Evolutionary conservation across 2,888 invertebrate species (phyloP), one percentile per base, ranked within the genome.

Genomic region (Schrankia costaestrigalis): DNA sequence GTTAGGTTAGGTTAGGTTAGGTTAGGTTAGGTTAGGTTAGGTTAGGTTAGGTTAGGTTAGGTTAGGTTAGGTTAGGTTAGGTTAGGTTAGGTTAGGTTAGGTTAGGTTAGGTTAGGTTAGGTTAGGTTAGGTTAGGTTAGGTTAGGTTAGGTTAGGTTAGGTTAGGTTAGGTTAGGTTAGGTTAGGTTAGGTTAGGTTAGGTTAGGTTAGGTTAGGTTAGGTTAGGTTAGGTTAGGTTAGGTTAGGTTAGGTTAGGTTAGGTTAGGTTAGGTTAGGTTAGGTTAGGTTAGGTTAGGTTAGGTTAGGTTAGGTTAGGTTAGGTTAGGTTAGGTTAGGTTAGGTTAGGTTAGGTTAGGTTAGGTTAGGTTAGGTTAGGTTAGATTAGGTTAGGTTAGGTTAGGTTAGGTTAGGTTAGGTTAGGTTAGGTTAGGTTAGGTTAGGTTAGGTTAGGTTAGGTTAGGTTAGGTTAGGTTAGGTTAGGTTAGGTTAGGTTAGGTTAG

Each of bases 251-350:
- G 31, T 30, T 36, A 31, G 35, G 30, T 30, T 33, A 31, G 26
- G 33, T 30, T 35, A 35, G 30, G 30, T 30, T 34, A 34, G 31
- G 30, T 34, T 31, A 39, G 32, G 34, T 30, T 30, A 34, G 33
- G 39, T 30, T 32, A 32, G 35, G 35, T 32, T 36, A 41, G 43
- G 43, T 39, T 39, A 43, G 43, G 43, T 38, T 38, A 43, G 43
- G 43, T 39, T 39, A 43, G 42, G 43, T 39, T 39, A 43, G 43
- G 43, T 42, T 42, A 42, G 42, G 42, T 42, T 42, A 42, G 42
- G 42, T 42, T 42, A 44, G 44, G 44, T 44, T 44, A 44, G 44
- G 44, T 44, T 44, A 44, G 39, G 44, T 39, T 44, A 45, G 44
- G 44, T 41, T 45, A 45, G 45, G 45, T 41, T 40, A 40, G 44